A percentile compares a stretch with the other conserved stretches of the same genome.
phyloP scores from a whole-genome alignment of 2,888 invertebrate genomes.

The Eupithecia inturbata region DNA sequence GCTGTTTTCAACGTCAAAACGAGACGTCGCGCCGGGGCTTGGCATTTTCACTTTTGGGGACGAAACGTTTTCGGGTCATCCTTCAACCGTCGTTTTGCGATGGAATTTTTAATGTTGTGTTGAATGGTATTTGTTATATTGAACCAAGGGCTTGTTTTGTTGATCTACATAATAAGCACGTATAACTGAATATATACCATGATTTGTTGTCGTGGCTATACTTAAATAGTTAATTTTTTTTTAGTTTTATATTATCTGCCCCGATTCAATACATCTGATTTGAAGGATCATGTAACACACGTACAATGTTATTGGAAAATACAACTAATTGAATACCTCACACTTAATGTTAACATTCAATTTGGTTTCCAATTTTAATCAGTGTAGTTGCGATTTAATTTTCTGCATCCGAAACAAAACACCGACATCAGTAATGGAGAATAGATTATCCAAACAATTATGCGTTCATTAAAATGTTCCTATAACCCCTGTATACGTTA shows the following conservation, averaged over 20 bases:
- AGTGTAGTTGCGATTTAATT: constrained; percentile 46
- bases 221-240: too few relatives aligned
- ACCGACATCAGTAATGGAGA: neutral
- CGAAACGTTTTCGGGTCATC: constrained; percentile 22
- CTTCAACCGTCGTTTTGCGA: constrained; percentile 13
- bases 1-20: constrained; percentile 26
- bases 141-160: neutral
- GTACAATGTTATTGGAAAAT: neutral
- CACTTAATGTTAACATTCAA: constrained; percentile 12
- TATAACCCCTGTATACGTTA: neutral
- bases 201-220: neutral
- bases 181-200: neutral
- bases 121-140: constrained; percentile 8
- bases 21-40: constrained; percentile 14
- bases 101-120: constrained; percentile 32
- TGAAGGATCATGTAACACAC: neutral
- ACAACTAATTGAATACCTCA: neutral
- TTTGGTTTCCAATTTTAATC: constrained; percentile 15
- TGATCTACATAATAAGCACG: neutral
- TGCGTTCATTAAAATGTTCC: neutral
- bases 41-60: constrained; percentile 29
- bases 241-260: too few relatives aligned
- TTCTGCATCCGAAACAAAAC: constrained; percentile 24
- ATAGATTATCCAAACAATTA: neutral
- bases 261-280: neutral